phyloP scores from a whole-genome alignment of 2,113 vertebrate genomes.

The Chascanopsetta lugubris region DNA sequence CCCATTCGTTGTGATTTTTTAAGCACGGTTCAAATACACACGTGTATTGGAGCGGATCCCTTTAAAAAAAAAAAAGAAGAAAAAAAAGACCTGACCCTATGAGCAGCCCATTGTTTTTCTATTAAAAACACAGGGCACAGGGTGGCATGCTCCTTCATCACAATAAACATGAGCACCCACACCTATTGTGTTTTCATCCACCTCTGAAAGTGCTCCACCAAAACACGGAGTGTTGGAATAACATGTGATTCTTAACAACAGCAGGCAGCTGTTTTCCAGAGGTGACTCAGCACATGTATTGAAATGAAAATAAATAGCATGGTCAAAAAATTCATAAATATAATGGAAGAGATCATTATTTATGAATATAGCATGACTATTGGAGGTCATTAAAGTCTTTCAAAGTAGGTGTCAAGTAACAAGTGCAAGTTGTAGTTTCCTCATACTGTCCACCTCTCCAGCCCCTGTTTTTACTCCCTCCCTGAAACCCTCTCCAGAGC shows the following conservation, averaged over 20 bases:
- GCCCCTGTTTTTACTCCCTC: too few species aligned
- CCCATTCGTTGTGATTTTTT: slow-evolving; percentile 16
- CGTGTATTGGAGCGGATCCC: neutral
- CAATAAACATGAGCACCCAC: neutral
- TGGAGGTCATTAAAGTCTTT: too few species aligned
- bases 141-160: neutral
- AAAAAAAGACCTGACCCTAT: neutral
- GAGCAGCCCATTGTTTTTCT: neutral
- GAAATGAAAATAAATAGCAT: slow-evolving; percentile 39
- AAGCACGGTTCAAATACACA: neutral
- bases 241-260: too few species aligned
- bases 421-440: too few species aligned
- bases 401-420: too few species aligned
- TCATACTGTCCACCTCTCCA: too few species aligned
- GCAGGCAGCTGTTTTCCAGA: too few species aligned
- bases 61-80: neutral
- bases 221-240: neutral
- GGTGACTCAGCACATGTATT: neutral
- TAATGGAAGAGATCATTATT: too few species aligned
- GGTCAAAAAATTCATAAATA: too few species aligned
- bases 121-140: neutral
- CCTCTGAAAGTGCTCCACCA: too few species aligned
- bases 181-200: neutral
- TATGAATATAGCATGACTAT: too few species aligned
- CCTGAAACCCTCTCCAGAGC: too few species aligned